Percentiles rank a stretch among this genome's conserved stretches.
phyloP scores from a whole-genome alignment of 2,888 invertebrate species.

The Tanytarsus gracilentus region DNA sequence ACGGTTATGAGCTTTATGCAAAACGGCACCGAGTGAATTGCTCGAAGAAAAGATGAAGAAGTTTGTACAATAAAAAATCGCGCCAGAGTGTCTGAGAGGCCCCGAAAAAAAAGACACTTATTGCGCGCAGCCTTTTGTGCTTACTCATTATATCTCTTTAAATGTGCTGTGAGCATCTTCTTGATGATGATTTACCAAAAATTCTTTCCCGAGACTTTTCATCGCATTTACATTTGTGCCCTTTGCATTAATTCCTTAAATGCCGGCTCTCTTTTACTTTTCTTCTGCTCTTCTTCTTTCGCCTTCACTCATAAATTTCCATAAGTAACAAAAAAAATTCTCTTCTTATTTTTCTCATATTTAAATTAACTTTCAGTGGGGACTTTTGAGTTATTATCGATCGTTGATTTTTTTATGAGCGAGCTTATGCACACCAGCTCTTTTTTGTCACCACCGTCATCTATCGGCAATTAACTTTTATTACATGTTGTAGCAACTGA shows the following conservation, averaged over 20 bases:
- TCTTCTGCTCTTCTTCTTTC: too few relatives aligned
- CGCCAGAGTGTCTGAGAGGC: constrained; percentile 29
- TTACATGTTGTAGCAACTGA: too few relatives aligned
- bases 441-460: too few relatives aligned
- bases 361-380: too few relatives aligned
- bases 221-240: background rate
- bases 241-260: constrained; percentile 11
- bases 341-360: too few relatives aligned
- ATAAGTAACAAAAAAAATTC: too few relatives aligned
- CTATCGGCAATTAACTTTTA: too few relatives aligned
- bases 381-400: too few relatives aligned
- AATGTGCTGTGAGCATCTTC: background rate
- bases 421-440: too few relatives aligned
- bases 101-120: constrained; percentile 24
- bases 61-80: constrained; percentile 23
- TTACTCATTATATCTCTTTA: constrained; percentile 13
- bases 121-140: constrained; percentile 15
- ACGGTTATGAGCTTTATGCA: constrained; percentile 1
- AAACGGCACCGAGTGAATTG: background rate
- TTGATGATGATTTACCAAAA: background rate
- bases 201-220: background rate
- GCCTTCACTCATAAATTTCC: constrained; percentile 1
- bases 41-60: constrained; percentile 1
- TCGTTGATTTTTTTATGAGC: too few relatives aligned
- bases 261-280: too few relatives aligned